These are phyloP conservation scores for Labroides dimidiatus DNA, from an alignment of 2,797 vertebrate genomes.

Conservation along the genomic window DNA sequence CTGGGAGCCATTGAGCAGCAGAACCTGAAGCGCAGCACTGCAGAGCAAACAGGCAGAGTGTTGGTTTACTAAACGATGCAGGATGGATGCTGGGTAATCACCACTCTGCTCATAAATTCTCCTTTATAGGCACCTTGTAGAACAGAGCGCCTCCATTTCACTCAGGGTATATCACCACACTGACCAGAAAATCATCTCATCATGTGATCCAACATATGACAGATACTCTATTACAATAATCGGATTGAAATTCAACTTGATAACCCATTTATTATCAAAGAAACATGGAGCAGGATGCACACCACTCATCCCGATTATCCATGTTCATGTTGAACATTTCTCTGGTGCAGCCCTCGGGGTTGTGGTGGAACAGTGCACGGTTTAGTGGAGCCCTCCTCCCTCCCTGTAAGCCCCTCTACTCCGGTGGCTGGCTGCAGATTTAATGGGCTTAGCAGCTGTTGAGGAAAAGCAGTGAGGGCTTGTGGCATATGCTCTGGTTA, in stretches of 20 bases:
- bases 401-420: conserved; percentile 67
- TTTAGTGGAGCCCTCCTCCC: conserved; percentile 69
- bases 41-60: conserved; percentile 67
- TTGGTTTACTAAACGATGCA: conserved; percentile 73
- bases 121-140: conserved; percentile 43
- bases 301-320: conserved; percentile 50
- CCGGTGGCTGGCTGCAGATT: conserved; percentile 81
- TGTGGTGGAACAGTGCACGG: conserved; percentile 55
- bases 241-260: conserved; percentile 10
- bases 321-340: conserved; percentile 62
- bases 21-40: conserved; percentile 58
- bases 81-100: conserved; percentile 68
- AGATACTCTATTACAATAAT: conserved; percentile 7
- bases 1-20: conserved; percentile 67
- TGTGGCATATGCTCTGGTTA: conserved; percentile 81
- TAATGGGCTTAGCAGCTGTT: conserved; percentile 85
- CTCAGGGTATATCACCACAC: conserved; percentile 7
- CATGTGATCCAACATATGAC: conserved; percentile 2
- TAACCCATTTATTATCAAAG: conserved; percentile 1
- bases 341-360: conserved; percentile 69
- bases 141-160: conserved; percentile 25
- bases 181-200: neutral
- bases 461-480: conserved; percentile 79
- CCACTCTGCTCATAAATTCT: conserved; percentile 50
- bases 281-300: conserved; percentile 29